Evolutionary conservation across 1,140 invertebrate genomes (phyloP).

Genomic region (Scaptomyza pallida): DNA sequence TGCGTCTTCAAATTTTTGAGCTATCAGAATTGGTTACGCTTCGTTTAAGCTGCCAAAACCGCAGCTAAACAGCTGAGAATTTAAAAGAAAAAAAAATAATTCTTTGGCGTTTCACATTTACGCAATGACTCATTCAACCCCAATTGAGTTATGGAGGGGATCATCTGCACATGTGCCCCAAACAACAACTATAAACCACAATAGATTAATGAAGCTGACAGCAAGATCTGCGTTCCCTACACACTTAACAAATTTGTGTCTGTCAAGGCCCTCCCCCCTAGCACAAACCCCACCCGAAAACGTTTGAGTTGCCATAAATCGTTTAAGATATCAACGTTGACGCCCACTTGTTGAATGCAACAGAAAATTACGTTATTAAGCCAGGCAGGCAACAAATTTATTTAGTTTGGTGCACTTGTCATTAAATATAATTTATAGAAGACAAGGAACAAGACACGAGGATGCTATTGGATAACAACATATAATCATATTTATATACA

Average conservation of each 20-base stretch:
- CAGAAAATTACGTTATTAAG: slow-evolving; percentile 68
- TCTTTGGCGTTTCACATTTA: slow-evolving; percentile 7
- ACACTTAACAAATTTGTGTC: slow-evolving; percentile 24
- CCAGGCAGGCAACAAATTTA: slow-evolving; percentile 66
- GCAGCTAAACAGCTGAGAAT: slow-evolving; percentile 31
- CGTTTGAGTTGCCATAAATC: slow-evolving; percentile 53
- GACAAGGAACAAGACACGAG: slow-evolving; percentile 25
- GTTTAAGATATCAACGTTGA: slow-evolving; percentile 55
- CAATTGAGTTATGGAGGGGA: slow-evolving; percentile 31
- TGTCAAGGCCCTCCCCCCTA: slow-evolving; percentile 13
- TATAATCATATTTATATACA: slow-evolving; percentile 59
- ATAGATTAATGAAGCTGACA: slow-evolving; percentile 47
- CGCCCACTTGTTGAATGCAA: slow-evolving; percentile 61
- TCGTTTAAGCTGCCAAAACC: slow-evolving; percentile 3
- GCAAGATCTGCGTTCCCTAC: not conserved
- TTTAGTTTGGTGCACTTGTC: slow-evolving; percentile 78
- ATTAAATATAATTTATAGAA: slow-evolving; percentile 78
- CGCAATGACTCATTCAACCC: slow-evolving; percentile 44
- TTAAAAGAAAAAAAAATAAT: not conserved
- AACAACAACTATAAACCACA: slow-evolving; percentile 36
- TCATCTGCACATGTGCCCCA: slow-evolving; percentile 14
- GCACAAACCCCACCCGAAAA: not conserved
- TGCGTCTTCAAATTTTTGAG: slow-evolving; percentile 14
- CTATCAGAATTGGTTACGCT: slow-evolving; percentile 13
- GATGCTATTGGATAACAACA: slow-evolving; percentile 16